Evolutionary conservation across 2,888 invertebrate species (phyloP).

Genomic region (Gymnoscelis rufifasciata): DNA sequence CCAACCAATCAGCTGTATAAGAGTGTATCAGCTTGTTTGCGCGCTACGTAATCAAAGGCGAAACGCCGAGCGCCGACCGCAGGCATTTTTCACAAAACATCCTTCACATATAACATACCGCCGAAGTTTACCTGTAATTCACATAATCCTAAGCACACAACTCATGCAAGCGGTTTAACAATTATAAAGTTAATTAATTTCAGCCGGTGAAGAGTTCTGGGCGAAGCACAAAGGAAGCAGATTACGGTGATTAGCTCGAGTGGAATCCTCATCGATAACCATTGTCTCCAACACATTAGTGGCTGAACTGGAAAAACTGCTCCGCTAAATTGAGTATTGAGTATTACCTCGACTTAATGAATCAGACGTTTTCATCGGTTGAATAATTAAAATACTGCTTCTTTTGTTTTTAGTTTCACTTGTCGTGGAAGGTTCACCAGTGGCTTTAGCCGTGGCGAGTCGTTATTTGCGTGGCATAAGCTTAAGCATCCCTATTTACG

Average conservation of each 20-base stretch:
- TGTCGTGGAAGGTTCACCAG: too few relatives aligned
- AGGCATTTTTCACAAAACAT: too few relatives aligned
- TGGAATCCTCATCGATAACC: slow-evolving; percentile 58
- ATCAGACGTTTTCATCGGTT: background rate
- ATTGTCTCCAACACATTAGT: slow-evolving; percentile 52
- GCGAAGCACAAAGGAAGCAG: slow-evolving; percentile 48
- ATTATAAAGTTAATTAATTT: background rate
- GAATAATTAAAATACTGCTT: background rate
- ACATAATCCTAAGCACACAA: background rate
- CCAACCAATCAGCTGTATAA: too few relatives aligned
- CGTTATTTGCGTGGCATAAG: too few relatives aligned
- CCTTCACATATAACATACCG: too few relatives aligned
- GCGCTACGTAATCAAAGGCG: too few relatives aligned
- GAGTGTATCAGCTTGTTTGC: too few relatives aligned
- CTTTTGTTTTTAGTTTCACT: too few relatives aligned
- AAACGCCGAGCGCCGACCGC: too few relatives aligned
- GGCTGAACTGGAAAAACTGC: slow-evolving; percentile 33
- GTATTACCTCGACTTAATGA: background rate
- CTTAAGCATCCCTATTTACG: too few relatives aligned
- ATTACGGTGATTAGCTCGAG: slow-evolving; percentile 63
- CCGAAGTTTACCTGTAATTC: too few relatives aligned
- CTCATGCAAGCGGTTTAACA: background rate
- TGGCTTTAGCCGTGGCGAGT: too few relatives aligned
- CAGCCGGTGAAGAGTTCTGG: slow-evolving; percentile 3
- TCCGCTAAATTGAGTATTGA: background rate